Evolutionary conservation across 1,140 invertebrate species (phyloP).

Genomic region (Listronotus bonariensis): DNA sequence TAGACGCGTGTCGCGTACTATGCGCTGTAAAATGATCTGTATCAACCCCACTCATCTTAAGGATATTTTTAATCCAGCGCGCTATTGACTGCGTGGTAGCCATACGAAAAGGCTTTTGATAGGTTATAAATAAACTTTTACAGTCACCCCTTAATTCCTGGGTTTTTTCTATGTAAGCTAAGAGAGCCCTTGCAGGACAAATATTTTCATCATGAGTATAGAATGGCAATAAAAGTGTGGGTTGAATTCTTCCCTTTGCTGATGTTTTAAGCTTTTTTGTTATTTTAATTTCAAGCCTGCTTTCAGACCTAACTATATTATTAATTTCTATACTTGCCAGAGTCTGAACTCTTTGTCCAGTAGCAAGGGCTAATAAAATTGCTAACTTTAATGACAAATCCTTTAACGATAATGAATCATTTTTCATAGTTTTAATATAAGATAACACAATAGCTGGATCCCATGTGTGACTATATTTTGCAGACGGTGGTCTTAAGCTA

Average conservation of each 20-base stretch:
- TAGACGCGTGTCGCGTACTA: conserved; percentile 32
- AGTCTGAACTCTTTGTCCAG: conserved; percentile 5
- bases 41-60: conserved; percentile 21
- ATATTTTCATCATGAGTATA: not conserved
- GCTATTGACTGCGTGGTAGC: conserved; percentile 29
- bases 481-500: not conserved
- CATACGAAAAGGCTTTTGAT: conserved; percentile 1
- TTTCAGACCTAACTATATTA: conserved; percentile 2
- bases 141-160: not conserved
- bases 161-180: conserved; percentile 1
- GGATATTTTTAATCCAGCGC: not conserved
- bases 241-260: not conserved
- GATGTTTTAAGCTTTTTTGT: conserved; percentile 2
- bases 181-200: conserved; percentile 5
- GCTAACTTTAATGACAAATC: not conserved
- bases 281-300: not conserved
- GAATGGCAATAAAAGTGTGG: not conserved
- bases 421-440: not conserved
- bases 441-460: conserved; percentile 5
- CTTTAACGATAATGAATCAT: not conserved
- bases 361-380: not conserved
- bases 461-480: conserved; percentile 8
- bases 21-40: conserved; percentile 21
- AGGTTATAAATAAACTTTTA: conserved; percentile 8
- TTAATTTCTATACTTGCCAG: not conserved